phyloP scores from a whole-genome alignment of 2,797 vertebrate genomes.

The Pelochelys cantorii region DNA sequence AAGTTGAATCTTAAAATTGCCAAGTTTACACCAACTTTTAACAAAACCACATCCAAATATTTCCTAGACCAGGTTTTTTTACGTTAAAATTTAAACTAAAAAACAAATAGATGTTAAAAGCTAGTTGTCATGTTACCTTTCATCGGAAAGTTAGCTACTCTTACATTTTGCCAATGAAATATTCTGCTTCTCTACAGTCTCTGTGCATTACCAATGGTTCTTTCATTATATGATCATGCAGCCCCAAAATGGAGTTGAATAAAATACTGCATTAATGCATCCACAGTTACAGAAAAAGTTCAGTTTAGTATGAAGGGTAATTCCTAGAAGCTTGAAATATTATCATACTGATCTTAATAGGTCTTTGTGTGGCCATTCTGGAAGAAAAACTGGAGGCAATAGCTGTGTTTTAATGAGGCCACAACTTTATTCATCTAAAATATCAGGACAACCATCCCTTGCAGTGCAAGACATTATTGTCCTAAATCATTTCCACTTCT shows the following conservation, averaged over 20 bases:
- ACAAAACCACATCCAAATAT: not conserved
- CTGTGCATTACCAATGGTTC: not conserved
- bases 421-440: not conserved
- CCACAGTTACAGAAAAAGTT: not conserved
- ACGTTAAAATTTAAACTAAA: not conserved
- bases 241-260: not conserved
- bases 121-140: not conserved
- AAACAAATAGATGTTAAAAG: not conserved
- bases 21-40: not conserved
- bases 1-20: not conserved
- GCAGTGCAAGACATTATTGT: not conserved
- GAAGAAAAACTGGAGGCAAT: not conserved
- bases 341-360: rapidly evolving
- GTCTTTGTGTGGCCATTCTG: not conserved
- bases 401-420: not conserved
- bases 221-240: not conserved
- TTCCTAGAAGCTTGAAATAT: not conserved
- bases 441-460: not conserved
- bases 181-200: rapidly evolving
- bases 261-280: not conserved
- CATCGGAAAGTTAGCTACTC: not conserved
- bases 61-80: not conserved
- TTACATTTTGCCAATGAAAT: not conserved
- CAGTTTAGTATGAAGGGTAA: not conserved
- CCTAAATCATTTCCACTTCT: not conserved